A percentile compares a stretch with the other conserved stretches of the same genome.
phyloP scores from a whole-genome alignment of 1,140 invertebrate genomes.

The Hylaeus anthracinus region DNA sequence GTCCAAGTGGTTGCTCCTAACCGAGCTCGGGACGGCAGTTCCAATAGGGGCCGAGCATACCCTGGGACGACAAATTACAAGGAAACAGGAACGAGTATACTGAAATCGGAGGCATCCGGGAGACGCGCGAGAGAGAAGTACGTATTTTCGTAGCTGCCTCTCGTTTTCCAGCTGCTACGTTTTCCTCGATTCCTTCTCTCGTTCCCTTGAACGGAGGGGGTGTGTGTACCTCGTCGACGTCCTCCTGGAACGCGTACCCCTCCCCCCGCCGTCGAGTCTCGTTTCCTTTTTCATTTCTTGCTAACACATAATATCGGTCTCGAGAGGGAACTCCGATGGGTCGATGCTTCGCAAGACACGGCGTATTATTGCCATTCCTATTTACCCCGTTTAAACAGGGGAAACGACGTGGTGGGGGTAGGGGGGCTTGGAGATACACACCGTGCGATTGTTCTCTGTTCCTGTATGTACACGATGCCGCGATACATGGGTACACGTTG shows the following conservation, averaged over 20 bases:
- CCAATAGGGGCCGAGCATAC: not conserved
- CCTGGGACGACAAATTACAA: constrained; percentile 20
- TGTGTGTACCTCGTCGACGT: not conserved
- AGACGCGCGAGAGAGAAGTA: not conserved
- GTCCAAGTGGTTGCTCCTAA: not conserved
- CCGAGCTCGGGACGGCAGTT: not conserved
- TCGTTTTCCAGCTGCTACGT: constrained; percentile 10
- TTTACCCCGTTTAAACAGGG: constrained; percentile 60
- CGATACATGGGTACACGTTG: constrained; percentile 19
- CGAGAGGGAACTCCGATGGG: constrained; percentile 21
- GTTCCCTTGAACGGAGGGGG: too few relatives aligned
- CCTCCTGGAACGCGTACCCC: constrained; percentile 17
- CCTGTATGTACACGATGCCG: constrained; percentile 30
- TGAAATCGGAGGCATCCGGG: constrained; percentile 1
- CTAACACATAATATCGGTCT: constrained; percentile 57
- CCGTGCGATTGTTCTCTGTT: constrained; percentile 2
- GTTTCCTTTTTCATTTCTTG: constrained; percentile 54
- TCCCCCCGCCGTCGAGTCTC: constrained; percentile 5
- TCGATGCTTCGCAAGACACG: constrained; percentile 55
- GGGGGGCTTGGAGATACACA: not conserved
- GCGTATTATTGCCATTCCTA: constrained; percentile 65
- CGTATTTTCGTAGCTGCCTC: not conserved
- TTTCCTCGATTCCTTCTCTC: not conserved
- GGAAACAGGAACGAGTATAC: constrained; percentile 1
- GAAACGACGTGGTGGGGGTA: not conserved